Conservation (phyloP, 1,140 invertebrate genomes). For the Aphis gossypii region DNA sequence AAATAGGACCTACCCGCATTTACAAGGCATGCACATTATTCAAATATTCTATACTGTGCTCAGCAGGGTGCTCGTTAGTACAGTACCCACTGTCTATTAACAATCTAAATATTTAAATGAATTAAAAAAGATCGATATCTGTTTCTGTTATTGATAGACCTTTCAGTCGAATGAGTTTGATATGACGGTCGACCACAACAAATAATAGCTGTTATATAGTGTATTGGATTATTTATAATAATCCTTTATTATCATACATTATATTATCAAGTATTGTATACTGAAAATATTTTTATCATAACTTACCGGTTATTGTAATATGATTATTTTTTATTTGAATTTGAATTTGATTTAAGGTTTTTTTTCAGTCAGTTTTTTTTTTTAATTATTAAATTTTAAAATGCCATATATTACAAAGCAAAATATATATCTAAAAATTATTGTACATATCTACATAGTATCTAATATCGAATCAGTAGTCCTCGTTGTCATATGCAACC, state of each 20-base stretch:
- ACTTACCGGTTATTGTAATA: too few species aligned
- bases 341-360: too few species aligned
- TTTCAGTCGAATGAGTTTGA: background rate
- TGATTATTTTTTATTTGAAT: too few species aligned
- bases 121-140: background rate
- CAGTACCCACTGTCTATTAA: background rate
- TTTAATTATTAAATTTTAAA: too few species aligned
- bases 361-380: too few species aligned
- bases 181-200: background rate
- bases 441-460: too few species aligned
- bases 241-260: background rate
- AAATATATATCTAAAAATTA: too few species aligned
- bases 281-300: too few species aligned
- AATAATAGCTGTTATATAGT: background rate
- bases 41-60: background rate
- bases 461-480: too few species aligned
- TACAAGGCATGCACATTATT: background rate
- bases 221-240: background rate
- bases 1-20: background rate
- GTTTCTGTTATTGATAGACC: background rate
- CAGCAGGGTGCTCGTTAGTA: background rate
- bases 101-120: background rate
- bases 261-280: too few species aligned
- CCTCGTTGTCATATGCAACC: too few species aligned
- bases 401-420: too few species aligned